These are phyloP conservation scores for Cochlearius cochlearius DNA, from an alignment of 2,113 vertebrate genomes.

Conservation along the genomic window DNA sequence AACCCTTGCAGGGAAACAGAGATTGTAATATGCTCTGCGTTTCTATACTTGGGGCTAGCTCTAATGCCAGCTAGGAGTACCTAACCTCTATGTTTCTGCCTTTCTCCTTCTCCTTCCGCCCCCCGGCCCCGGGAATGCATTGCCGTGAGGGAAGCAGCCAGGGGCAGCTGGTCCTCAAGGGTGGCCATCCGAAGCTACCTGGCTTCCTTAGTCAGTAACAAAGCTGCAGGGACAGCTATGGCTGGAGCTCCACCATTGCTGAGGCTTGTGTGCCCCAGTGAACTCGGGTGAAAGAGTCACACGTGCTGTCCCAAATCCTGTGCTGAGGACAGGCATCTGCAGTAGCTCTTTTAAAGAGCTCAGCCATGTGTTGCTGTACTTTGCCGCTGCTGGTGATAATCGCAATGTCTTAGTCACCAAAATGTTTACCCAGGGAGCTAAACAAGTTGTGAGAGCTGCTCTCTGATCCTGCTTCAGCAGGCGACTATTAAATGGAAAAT, in stretches of 20 bases:
- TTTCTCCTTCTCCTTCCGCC: not conserved
- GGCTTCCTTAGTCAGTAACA: not conserved
- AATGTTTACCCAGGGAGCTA: not conserved
- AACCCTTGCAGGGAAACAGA: not conserved
- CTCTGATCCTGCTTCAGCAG: not conserved
- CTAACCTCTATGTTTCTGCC: not conserved
- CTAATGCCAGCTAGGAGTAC: not conserved
- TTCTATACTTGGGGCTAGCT: not conserved
- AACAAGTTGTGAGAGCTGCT: not conserved
- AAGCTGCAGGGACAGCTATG: not conserved
- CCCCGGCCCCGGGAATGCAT: not conserved
- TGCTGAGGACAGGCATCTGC: fast-evolving
- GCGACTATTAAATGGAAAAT: not conserved
- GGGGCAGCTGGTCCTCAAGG: not conserved
- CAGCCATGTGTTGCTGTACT: not conserved
- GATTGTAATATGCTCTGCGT: not conserved
- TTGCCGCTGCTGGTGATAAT: not conserved
- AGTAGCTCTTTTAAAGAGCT: not conserved
- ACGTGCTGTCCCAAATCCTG: not conserved
- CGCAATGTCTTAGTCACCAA: not conserved
- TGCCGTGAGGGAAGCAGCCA: not conserved
- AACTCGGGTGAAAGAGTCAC: not conserved
- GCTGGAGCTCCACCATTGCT: not conserved
- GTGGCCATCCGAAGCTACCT: not conserved
- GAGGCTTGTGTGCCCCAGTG: not conserved